A percentile compares a stretch with the other conserved stretches of the same genome.
Evolutionary conservation across 2,113 vertebrate genomes (phyloP).

Genomic region (Pomatorhinus ruficollis): DNA sequence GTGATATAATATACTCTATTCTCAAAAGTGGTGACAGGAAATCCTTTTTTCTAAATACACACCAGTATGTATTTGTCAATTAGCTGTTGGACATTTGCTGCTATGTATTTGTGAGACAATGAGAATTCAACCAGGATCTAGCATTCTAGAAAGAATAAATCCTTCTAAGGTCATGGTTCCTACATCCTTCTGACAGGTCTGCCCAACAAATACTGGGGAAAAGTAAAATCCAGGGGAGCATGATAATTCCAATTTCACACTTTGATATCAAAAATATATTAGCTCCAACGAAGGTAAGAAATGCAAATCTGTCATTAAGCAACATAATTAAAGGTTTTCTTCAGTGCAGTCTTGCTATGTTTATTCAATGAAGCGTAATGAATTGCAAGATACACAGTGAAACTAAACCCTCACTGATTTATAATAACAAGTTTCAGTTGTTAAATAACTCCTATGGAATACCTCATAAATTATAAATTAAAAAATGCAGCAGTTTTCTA

Average conservation of each 20-base stretch:
- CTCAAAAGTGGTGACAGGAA: background rate
- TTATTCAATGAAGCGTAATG: conserved; percentile 12
- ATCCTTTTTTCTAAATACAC: background rate
- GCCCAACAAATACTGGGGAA: background rate
- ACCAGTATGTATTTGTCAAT: background rate
- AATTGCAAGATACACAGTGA: conserved; percentile 1
- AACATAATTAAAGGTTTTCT: background rate
- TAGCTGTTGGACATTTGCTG: background rate
- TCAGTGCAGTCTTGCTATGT: background rate
- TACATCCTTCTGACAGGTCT: background rate
- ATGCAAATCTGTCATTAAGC: background rate
- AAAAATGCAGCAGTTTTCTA: background rate
- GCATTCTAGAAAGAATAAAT: background rate
- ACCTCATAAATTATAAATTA: background rate
- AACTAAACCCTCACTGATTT: background rate
- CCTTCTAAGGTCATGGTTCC: background rate
- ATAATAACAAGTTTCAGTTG: background rate
- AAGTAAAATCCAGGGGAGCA: background rate
- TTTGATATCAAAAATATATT: background rate
- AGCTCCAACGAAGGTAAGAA: background rate
- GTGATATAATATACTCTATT: background rate
- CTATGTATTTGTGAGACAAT: background rate
- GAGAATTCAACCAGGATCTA: background rate
- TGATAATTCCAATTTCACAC: background rate
- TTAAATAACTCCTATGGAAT: background rate